Evolutionary conservation across 2,888 invertebrate species (phyloP).

Genomic region (Brassicogethes aeneus): DNA sequence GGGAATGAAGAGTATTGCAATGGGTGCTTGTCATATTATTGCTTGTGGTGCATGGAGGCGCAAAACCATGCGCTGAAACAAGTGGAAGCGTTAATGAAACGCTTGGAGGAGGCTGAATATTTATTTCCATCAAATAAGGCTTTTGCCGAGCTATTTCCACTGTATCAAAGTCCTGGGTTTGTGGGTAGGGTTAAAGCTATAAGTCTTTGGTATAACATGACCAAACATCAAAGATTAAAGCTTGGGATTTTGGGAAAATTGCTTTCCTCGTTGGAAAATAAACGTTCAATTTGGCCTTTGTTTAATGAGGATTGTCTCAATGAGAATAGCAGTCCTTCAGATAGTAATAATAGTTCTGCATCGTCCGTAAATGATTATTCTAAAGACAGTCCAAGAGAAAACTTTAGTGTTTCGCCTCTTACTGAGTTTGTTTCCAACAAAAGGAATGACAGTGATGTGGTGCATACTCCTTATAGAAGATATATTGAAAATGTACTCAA

Average conservation of each 20-base stretch:
- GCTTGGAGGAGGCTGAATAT: conserved; percentile 67
- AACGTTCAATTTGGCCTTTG: conserved; percentile 28
- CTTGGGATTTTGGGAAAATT: conserved; percentile 65
- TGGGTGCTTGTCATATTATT: conserved; percentile 69
- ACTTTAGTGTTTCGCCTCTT: conserved; percentile 38
- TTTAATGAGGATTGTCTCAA: conserved; percentile 17
- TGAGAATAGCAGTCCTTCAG: conserved; percentile 39
- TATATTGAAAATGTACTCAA: conserved; percentile 84
- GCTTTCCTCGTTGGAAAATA: conserved; percentile 40
- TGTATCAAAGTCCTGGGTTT: conserved; percentile 57
- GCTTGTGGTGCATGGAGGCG: conserved; percentile 58
- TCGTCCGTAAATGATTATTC: conserved; percentile 29
- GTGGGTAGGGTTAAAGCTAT: conserved; percentile 65
- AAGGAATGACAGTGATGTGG: conserved; percentile 22
- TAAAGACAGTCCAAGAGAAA: conserved; percentile 16
- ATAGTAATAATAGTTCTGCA: conserved; percentile 40
- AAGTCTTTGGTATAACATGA: conserved; percentile 89
- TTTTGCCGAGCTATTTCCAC: conserved; percentile 64
- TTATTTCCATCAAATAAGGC: conserved; percentile 79
- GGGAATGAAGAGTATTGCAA: conserved; percentile 42
- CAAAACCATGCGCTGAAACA: conserved; percentile 68
- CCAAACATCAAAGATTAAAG: conserved; percentile 73
- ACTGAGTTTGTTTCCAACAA: conserved; percentile 13
- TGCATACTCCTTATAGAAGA: conserved; percentile 45
- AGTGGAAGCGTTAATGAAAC: conserved; percentile 60